These are phyloP conservation scores for Drosophila seclusa DNA, from an alignment of 2,888 invertebrate genomes.

Conservation along the genomic window DNA sequence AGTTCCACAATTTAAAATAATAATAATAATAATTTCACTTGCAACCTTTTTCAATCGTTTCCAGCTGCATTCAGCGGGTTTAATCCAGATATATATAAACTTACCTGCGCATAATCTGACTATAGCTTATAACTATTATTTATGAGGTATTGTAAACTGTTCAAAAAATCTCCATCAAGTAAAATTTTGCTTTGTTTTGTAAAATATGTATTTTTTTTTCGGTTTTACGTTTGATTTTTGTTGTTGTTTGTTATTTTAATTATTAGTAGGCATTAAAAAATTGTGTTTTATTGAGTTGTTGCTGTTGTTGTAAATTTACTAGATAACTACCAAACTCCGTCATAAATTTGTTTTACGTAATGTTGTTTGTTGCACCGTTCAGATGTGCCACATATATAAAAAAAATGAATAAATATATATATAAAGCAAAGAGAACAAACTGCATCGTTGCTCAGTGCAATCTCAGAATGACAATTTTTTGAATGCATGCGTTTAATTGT, in stretches of 20 bases:
- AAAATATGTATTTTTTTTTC: constrained; percentile 53
- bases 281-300: constrained; percentile 54
- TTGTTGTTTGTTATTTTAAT: constrained; percentile 39
- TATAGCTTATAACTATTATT: neutral
- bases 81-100: neutral
- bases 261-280: constrained; percentile 70
- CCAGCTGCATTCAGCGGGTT: neutral
- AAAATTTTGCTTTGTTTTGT: constrained; percentile 17
- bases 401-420: constrained; percentile 29
- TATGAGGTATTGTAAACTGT: neutral
- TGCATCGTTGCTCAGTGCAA: constrained; percentile 40
- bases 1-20: neutral
- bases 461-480: constrained; percentile 48
- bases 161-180: constrained; percentile 5
- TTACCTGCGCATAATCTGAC: constrained; percentile 1
- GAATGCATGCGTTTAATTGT: constrained; percentile 38
- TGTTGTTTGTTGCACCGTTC: constrained; percentile 29
- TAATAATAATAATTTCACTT: neutral
- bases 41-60: neutral
- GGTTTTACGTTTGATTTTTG: constrained; percentile 34
- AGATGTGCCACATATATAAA: constrained; percentile 31
- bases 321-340: constrained; percentile 73
- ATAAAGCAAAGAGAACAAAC: constrained; percentile 16
- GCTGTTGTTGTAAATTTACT: constrained; percentile 71
- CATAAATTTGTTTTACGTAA: constrained; percentile 64